These are phyloP conservation scores for Limonius californicus DNA, from an alignment of 1,140 invertebrate genomes.

Conservation along the genomic window DNA sequence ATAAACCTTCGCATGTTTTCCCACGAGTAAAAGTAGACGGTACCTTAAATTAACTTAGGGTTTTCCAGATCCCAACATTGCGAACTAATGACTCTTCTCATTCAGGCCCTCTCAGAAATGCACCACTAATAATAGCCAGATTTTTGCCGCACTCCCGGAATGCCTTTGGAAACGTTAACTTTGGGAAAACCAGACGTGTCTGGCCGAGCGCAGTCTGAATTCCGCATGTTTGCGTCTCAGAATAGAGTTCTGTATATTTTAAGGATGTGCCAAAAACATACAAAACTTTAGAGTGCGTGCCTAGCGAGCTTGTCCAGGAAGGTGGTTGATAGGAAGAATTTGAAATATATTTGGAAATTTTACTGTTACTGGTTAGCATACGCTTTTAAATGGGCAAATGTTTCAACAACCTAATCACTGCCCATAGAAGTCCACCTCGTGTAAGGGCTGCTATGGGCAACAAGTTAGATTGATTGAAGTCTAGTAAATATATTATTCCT, in stretches of 20 bases:
- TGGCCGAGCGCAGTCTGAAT: constrained; percentile 20
- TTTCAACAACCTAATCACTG: too few species aligned
- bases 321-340: too few species aligned
- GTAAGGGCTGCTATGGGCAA: too few species aligned
- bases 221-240: constrained; percentile 20
- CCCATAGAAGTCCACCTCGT: too few species aligned
- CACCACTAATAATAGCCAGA: constrained; percentile 4
- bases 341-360: too few species aligned
- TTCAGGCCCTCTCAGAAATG: constrained; percentile 2
- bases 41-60: background rate
- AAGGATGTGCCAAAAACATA: background rate
- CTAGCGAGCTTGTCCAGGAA: too few species aligned
- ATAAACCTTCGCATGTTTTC: background rate
- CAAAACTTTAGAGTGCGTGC: too few species aligned
- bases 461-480: too few species aligned
- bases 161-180: constrained; percentile 12
- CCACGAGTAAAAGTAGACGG: background rate
- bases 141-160: background rate
- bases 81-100: constrained; percentile 5
- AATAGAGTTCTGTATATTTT: background rate
- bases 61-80: background rate
- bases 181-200: constrained; percentile 24
- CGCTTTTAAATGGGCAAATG: too few species aligned
- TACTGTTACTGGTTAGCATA: too few species aligned
- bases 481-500: too few species aligned